Evolutionary conservation across 1,140 invertebrate genomes (phyloP).

Genomic region (Drosophila truncata): DNA sequence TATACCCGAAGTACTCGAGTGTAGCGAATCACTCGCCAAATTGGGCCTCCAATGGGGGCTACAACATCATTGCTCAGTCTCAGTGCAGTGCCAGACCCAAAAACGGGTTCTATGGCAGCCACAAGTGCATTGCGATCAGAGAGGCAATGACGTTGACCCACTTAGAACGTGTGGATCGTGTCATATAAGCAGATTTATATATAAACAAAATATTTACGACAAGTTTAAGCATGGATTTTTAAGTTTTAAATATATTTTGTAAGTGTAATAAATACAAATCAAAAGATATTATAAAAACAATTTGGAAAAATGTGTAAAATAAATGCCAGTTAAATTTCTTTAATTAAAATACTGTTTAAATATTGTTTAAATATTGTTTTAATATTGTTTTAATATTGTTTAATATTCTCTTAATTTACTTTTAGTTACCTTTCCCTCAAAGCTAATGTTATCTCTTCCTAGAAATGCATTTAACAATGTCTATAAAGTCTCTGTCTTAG

Average conservation of each 20-base stretch:
- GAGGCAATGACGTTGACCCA: slow-evolving; percentile 42
- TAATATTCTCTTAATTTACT: not conserved
- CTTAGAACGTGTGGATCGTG: slow-evolving; percentile 8
- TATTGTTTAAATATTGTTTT: not conserved
- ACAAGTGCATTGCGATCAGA: not conserved
- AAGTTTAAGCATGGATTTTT: not conserved
- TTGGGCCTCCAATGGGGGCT: slow-evolving; percentile 13
- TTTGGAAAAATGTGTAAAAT: not conserved
- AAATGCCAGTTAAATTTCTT: too few relatives aligned
- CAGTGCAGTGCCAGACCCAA: slow-evolving; percentile 15
- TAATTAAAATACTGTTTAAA: too few relatives aligned
- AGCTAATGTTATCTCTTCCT: not conserved
- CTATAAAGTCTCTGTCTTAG: too few relatives aligned
- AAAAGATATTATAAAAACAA: not conserved
- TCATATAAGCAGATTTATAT: not conserved
- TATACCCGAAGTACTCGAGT: not conserved
- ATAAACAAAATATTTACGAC: not conserved
- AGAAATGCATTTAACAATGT: not conserved
- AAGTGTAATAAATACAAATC: not conserved
- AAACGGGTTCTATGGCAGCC: slow-evolving; percentile 37
- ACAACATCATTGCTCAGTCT: not conserved
- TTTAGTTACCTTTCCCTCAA: not conserved
- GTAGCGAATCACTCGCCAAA: slow-evolving; percentile 22
- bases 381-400: not conserved
- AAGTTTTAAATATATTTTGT: not conserved